A percentile compares a stretch with the other conserved stretches of the same genome.
Evolutionary conservation across 2,797 vertebrate species (phyloP).

Genomic region (Pseudochaenichthys georgianus): DNA sequence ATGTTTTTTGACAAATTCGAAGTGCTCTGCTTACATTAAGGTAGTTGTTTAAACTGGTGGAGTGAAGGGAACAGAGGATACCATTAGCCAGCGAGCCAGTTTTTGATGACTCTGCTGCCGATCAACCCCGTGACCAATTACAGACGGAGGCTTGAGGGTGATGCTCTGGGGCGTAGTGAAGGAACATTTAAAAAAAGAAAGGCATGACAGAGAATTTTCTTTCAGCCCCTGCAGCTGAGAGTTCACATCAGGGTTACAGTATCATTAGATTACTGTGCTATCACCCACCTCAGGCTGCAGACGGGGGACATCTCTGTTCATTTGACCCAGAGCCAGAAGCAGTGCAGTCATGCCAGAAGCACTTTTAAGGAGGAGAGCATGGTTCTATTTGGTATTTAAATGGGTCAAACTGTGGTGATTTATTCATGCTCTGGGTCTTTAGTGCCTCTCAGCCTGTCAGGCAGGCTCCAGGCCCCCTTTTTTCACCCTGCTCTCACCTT

Average conservation of each 20-base stretch:
- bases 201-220: conserved; percentile 23
- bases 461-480: conserved; percentile 43
- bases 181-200: conserved; percentile 14
- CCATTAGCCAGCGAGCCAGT: conserved; percentile 13
- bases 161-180: neutral
- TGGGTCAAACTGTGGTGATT: conserved; percentile 83
- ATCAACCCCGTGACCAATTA: conserved; percentile 32
- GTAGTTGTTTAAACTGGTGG: conserved; percentile 23
- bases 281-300: conserved; percentile 33
- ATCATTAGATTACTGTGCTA: conserved; percentile 36
- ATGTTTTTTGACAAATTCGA: conserved; percentile 13
- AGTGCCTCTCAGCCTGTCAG: conserved; percentile 75
- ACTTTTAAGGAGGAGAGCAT: conserved; percentile 44
- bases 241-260: conserved; percentile 42
- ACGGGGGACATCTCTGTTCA: conserved; percentile 33
- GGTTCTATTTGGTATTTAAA: conserved; percentile 83
- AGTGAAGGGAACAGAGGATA: conserved; percentile 23
- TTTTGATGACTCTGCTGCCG: conserved; percentile 30
- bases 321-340: conserved; percentile 59
- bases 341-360: conserved; percentile 35
- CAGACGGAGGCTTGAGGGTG: conserved; percentile 8
- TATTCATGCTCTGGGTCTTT: conserved; percentile 81
- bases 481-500: conserved; percentile 1
- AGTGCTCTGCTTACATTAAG: conserved; percentile 29
- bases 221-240: conserved; percentile 25